Evolutionary conservation across 1,140 invertebrate genomes (phyloP), one percentile per base, ranked within the genome.

Genomic region (Bombus ignitus): DNA sequence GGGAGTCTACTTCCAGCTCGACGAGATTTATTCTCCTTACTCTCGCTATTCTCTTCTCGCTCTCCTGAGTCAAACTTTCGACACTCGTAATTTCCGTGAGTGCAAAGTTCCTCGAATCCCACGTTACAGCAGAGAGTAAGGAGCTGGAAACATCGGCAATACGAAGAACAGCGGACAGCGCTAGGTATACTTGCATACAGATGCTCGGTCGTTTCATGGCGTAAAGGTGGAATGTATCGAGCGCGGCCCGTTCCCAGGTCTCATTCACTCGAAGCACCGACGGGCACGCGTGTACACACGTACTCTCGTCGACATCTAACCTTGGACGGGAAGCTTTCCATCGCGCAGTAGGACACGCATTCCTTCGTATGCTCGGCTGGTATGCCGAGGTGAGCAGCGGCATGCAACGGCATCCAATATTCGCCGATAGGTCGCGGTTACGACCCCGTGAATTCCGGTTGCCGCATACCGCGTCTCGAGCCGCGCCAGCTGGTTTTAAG

Each of bases 361-460:
- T 95, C 93, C 93, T 92, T 83, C 88, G 89, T 92, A 93, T 91
- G 92, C 90, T 80, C 86, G 89, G 90, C 81, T 94, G 94, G 94
- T 94, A 94, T 94, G 93, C 88, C 92, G 93, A 94, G 93, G 92
- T 94, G 93, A 94, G 92, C 92, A 93, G 78, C 92, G 93, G 93
- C 91, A 93, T 94, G 92, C 92, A 93, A 92, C 90, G 93, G 94
- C 93, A 94, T 94, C 92, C 94, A 92, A 95, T 94, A 94, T 95
- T 94, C 93, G 88, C 91, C 92, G 91, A 94, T 95, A 93, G 92
- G 92, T 94, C 92, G 94, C 92, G 92, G 94, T 94, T 94, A 92
- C 93, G 92, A 94, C 90, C 92, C 89, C 92, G 94, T 92, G 93
- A 93, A 94, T 94, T 94, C 93, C 93, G 88, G 80, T 84, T 90